A percentile compares a stretch with the other conserved stretches of the same genome.
phyloP scores from a whole-genome alignment of 2,113 vertebrate species.

The Argyrosomus japonicus region DNA sequence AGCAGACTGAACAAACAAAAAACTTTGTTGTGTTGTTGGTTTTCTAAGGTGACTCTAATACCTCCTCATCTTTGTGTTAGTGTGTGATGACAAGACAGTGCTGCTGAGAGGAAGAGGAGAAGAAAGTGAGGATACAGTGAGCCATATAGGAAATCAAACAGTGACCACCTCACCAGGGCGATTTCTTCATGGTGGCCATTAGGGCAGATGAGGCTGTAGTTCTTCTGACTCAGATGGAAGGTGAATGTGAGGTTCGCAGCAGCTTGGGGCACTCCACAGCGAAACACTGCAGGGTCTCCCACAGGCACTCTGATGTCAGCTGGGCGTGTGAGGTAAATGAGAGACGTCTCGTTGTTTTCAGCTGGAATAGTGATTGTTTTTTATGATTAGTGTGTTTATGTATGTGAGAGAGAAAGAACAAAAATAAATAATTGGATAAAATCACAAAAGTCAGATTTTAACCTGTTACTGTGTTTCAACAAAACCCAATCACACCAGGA shows the following conservation, averaged over 20 bases:
- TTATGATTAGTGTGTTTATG: neutral
- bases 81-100: neutral
- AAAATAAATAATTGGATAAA: neutral
- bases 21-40: no score
- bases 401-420: neutral
- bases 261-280: conserved; percentile 60
- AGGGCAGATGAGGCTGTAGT: conserved; percentile 75
- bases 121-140: neutral
- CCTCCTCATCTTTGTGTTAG: neutral
- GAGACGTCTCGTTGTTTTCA: neutral
- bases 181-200: conserved; percentile 22
- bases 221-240: conserved; percentile 49
- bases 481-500: neutral
- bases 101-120: neutral
- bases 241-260: conserved; percentile 56
- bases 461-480: neutral
- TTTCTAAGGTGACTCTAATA: no score
- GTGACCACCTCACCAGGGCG: conserved; percentile 63
- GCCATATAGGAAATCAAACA: neutral
- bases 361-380: conserved; percentile 38
- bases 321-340: conserved; percentile 51
- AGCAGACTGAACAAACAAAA: no score
- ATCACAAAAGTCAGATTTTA: neutral
- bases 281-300: conserved; percentile 73
- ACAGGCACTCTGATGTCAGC: conserved; percentile 49